A percentile compares a stretch with the other conserved stretches of the same genome.
Conservation (phyloP, 2,888 invertebrate genomes). For the Hypselothyrea guttata region DNA sequence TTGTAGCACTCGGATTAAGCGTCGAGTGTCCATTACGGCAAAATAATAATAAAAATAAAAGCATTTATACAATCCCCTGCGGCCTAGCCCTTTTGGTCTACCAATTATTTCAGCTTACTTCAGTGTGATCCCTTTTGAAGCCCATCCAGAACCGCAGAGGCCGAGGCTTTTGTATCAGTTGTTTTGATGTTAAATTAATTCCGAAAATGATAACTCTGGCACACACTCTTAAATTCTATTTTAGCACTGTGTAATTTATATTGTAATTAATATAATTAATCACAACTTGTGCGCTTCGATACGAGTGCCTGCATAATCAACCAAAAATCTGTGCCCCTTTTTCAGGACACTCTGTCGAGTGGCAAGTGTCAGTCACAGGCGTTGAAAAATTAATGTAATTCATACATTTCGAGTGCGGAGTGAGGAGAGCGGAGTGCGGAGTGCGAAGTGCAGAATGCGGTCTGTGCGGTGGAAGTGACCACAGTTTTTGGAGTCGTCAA, state of each 20-base stretch:
- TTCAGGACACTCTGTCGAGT: constrained; percentile 9
- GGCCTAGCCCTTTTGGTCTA: constrained; percentile 30
- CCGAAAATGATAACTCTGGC: no score
- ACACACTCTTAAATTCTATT: neutral
- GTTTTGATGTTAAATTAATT: neutral
- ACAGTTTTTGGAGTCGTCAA: constrained; percentile 29
- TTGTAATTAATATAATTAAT: constrained; percentile 13
- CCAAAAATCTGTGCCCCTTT: constrained; percentile 3
- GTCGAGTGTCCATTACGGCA: constrained; percentile 29
- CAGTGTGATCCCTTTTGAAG: constrained; percentile 45
- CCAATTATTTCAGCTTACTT: constrained; percentile 63
- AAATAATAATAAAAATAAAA: constrained; percentile 5
- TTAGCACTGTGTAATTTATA: neutral
- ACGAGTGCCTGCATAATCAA: constrained; percentile 15
- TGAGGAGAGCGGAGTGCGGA: no score
- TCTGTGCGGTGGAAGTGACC: constrained; percentile 3
- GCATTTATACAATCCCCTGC: constrained; percentile 10
- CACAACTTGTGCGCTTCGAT: neutral
- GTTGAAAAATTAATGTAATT: constrained; percentile 52
- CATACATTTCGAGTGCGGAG: constrained; percentile 23
- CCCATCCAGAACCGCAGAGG: constrained; percentile 15
- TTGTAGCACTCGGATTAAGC: constrained; percentile 32
- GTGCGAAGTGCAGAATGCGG: constrained; percentile 16
- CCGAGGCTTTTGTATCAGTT: neutral
- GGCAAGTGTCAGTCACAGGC: constrained; percentile 15